phyloP scores from a whole-genome alignment of 2,888 invertebrate species.

The Catocala fraxini region DNA sequence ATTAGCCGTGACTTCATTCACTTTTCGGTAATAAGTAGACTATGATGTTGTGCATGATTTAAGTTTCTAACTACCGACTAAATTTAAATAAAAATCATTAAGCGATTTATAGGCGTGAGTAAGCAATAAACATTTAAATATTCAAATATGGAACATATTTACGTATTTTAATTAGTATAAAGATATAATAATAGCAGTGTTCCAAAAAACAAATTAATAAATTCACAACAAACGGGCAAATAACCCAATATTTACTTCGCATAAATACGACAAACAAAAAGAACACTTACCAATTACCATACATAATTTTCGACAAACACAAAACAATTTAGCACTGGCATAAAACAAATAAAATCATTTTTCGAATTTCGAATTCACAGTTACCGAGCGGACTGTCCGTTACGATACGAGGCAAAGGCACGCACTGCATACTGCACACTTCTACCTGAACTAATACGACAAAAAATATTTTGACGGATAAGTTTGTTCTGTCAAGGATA shows the following conservation, averaged over 20 bases:
- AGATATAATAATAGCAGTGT: too few relatives aligned
- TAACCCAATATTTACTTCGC: background rate
- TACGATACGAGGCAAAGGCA: constrained; percentile 60
- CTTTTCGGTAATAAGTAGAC: too few relatives aligned
- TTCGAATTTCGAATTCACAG: constrained; percentile 39
- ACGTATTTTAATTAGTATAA: too few relatives aligned
- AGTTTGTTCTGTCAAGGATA: constrained; percentile 71
- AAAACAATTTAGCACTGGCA: constrained; percentile 22
- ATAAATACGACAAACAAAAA: background rate
- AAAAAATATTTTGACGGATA: constrained; percentile 80
- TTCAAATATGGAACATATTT: too few relatives aligned
- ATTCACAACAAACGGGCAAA: background rate
- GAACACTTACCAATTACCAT: constrained; percentile 30
- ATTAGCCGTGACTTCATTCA: too few relatives aligned
- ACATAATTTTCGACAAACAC: constrained; percentile 17
- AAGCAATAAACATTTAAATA: too few relatives aligned
- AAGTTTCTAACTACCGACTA: too few relatives aligned
- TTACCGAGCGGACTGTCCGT: constrained; percentile 62
- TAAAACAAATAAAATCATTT: constrained; percentile 21
- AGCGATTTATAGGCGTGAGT: too few relatives aligned
- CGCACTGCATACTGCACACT: constrained; percentile 57
- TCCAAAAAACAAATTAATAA: background rate
- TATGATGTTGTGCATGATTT: too few relatives aligned
- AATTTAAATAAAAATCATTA: too few relatives aligned
- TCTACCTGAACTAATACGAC: constrained; percentile 75